Conservation (phyloP, 2,797 vertebrate genomes). For the Molossus alvarezi region DNA sequence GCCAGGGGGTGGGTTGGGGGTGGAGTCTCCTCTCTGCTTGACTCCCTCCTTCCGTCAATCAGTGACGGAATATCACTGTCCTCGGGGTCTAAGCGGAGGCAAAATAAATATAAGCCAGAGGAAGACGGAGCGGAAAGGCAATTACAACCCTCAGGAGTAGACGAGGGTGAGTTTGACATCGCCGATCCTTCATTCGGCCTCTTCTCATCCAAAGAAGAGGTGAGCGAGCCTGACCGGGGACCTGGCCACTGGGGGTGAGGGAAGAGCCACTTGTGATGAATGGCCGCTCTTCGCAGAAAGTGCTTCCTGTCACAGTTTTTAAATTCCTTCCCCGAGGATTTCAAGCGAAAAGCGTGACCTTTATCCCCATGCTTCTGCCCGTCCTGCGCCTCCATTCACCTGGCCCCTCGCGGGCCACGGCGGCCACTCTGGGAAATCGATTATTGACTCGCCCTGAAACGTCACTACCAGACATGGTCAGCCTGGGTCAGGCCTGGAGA, state of each 20-base stretch:
- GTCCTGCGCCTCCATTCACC: neutral
- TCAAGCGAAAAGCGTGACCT: neutral
- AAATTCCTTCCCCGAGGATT: constrained; percentile 18
- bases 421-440: constrained; percentile 1
- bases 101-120: neutral
- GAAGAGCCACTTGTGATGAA: neutral
- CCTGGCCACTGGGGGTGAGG: neutral
- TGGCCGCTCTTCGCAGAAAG: constrained; percentile 37
- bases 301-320: constrained; percentile 48
- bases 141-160: too few species aligned
- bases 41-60: accelerated
- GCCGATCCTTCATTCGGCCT: neutral
- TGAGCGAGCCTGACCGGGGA: neutral
- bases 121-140: neutral
- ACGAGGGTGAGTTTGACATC: neutral
- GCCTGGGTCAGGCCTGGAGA: neutral
- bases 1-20: accelerated
- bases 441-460: neutral
- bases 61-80: neutral
- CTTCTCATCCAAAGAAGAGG: neutral
- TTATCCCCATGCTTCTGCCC: neutral
- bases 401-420: neutral
- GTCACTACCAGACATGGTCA: neutral
- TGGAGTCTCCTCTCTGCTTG: neutral
- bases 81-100: neutral